These are phyloP conservation scores for Agrenia bidenticulata DNA, from an alignment of 2,888 invertebrate genomes.

Conservation along the genomic window DNA sequence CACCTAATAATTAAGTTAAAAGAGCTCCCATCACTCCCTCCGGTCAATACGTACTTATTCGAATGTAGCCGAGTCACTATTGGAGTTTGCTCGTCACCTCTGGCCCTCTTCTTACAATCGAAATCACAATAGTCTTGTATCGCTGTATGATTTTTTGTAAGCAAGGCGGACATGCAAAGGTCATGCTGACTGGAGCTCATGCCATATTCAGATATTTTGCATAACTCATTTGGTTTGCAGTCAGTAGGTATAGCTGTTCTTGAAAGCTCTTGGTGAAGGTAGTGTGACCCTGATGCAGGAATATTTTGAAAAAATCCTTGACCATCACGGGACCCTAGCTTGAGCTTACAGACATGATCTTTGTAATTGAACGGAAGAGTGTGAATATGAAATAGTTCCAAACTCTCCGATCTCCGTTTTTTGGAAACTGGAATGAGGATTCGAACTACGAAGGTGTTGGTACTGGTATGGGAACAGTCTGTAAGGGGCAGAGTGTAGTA, in stretches of 20 bases:
- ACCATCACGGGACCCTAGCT: slow-evolving; percentile 5
- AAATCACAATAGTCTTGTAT: slow-evolving; percentile 36
- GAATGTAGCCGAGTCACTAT: slow-evolving; percentile 18
- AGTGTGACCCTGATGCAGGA: no score
- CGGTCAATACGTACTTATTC: slow-evolving; percentile 28
- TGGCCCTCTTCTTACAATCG: slow-evolving; percentile 26
- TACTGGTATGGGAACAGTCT: slow-evolving; percentile 45
- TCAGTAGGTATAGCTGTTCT: slow-evolving; percentile 33
- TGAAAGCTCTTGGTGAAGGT: slow-evolving; percentile 30
- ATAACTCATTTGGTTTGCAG: slow-evolving; percentile 41
- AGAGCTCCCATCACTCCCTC: slow-evolving; percentile 4
- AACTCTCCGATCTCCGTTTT: slow-evolving; percentile 16
- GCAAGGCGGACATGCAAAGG: slow-evolving; percentile 36
- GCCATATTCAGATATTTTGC: slow-evolving; percentile 30
- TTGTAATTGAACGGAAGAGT: slow-evolving; percentile 35
- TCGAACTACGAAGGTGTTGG: slow-evolving; percentile 33
- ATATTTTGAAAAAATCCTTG: background rate
- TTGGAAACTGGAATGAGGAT: slow-evolving; percentile 36
- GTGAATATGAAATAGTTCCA: slow-evolving; percentile 34
- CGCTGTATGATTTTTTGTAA: slow-evolving; percentile 25
- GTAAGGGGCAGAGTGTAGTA: slow-evolving; percentile 48
- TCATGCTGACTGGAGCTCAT: slow-evolving; percentile 23
- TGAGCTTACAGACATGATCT: slow-evolving; percentile 38
- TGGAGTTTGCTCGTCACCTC: background rate
- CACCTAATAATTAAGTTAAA: background rate